These are phyloP conservation scores for Pandemis heparana DNA, from an alignment of 2,888 invertebrate genomes.

Conservation along the genomic window DNA sequence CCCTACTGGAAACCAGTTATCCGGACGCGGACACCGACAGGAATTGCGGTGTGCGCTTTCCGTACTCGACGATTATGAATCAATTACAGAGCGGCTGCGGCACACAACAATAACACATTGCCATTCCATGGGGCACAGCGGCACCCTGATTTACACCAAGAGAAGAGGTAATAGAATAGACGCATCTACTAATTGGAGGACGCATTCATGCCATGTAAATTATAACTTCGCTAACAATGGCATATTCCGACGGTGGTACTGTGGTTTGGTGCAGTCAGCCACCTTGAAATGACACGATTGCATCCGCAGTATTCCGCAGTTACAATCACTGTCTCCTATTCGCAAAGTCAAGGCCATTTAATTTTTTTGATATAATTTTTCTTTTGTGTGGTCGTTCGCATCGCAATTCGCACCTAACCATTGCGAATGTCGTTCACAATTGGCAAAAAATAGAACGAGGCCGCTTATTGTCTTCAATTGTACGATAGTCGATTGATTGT, in stretches of 20 bases:
- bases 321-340: constrained; percentile 7
- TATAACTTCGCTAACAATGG: not conserved
- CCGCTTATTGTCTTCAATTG: constrained; percentile 25
- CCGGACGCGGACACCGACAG: constrained; percentile 66
- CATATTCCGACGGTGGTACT: not conserved
- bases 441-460: constrained; percentile 30
- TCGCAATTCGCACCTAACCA: not conserved
- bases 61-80: constrained; percentile 63
- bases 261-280: not conserved
- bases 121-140: constrained; percentile 15
- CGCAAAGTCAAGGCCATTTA: constrained; percentile 21
- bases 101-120: constrained; percentile 45
- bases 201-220: not conserved
- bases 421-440: constrained; percentile 10
- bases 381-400: constrained; percentile 8
- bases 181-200: not conserved
- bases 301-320: not conserved
- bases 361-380: constrained; percentile 21
- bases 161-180: not conserved
- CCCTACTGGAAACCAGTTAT: constrained; percentile 62
- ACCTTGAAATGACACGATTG: constrained; percentile 2
- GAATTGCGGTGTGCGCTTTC: constrained; percentile 68
- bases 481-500: constrained; percentile 19
- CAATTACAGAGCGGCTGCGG: constrained; percentile 58
- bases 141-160: constrained; percentile 1